Conservation (phyloP, 2,888 invertebrate genomes). For the Hydropsyche betteni region DNA sequence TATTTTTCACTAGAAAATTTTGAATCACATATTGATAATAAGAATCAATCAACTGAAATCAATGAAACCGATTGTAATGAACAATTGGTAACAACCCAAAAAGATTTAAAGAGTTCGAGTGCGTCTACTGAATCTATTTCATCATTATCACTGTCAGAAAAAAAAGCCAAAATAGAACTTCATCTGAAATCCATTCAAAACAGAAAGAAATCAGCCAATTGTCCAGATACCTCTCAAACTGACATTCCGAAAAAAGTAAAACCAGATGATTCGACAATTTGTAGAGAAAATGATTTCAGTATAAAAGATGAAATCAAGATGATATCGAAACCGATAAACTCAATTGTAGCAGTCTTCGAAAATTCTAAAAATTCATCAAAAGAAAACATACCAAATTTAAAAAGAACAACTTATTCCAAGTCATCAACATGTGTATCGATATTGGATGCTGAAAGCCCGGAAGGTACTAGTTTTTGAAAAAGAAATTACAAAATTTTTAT, state of each 20-base stretch:
- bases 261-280: background rate
- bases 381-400: background rate
- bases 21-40: background rate
- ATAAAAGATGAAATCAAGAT: slow-evolving; percentile 27
- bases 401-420: slow-evolving; percentile 10
- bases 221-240: background rate
- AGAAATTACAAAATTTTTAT: no score
- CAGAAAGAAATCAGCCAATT: slow-evolving; percentile 2
- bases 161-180: slow-evolving; percentile 47
- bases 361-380: slow-evolving; percentile 9
- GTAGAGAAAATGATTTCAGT: slow-evolving; percentile 23
- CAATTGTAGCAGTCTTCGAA: slow-evolving; percentile 49
- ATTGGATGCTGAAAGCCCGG: slow-evolving; percentile 35
- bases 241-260: background rate
- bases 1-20: slow-evolving; percentile 45
- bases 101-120: background rate
- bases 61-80: background rate
- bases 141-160: slow-evolving; percentile 43
- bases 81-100: background rate
- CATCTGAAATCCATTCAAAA: slow-evolving; percentile 45
- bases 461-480: slow-evolving; percentile 15
- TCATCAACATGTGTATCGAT: background rate
- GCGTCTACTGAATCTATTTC: slow-evolving; percentile 47
- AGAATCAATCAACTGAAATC: background rate
- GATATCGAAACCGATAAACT: slow-evolving; percentile 42